These are phyloP conservation scores for Zygaena filipendulae DNA, from an alignment of 2,888 invertebrate species.

Conservation along the genomic window DNA sequence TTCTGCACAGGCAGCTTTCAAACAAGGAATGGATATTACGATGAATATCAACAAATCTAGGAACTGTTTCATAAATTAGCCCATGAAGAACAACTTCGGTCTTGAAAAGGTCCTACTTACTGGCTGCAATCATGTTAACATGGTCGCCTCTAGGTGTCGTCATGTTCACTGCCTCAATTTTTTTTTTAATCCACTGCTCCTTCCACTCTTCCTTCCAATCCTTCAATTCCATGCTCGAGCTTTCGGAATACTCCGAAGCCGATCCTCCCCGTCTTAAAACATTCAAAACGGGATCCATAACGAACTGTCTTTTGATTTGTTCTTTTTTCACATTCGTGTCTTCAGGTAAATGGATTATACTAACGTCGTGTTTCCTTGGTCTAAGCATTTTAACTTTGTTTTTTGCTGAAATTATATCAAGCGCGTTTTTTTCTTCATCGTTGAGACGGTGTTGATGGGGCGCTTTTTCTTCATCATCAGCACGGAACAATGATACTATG, in stretches of 20 bases:
- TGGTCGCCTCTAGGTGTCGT: slow-evolving; percentile 27
- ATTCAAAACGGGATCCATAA: slow-evolving; percentile 32
- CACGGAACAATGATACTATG: slow-evolving; percentile 15
- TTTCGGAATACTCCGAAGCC: slow-evolving; percentile 14
- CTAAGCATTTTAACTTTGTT: slow-evolving; percentile 11
- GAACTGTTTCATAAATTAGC: no score
- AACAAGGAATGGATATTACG: no score
- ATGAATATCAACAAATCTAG: no score
- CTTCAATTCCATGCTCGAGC: slow-evolving; percentile 23
- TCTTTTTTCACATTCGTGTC: slow-evolving; percentile 2
- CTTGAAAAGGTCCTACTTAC: no score
- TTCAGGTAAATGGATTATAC: no score
- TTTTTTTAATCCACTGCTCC: slow-evolving; percentile 23
- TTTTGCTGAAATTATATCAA: no score
- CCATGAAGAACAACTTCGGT: no score
- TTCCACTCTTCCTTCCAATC: slow-evolving; percentile 27
- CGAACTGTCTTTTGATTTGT: slow-evolving; percentile 16
- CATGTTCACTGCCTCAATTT: slow-evolving; percentile 28
- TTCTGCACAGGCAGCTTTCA: no score
- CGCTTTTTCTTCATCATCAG: slow-evolving; percentile 2
- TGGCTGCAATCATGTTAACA: slow-evolving; percentile 48
- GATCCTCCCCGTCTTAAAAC: slow-evolving; percentile 9
- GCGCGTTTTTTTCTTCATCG: slow-evolving; percentile 6
- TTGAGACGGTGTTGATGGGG: background rate
- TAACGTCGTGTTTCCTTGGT: slow-evolving; percentile 6